Evolutionary conservation across 2,888 invertebrate species (phyloP).

Genomic region (Erebia aethiops): DNA sequence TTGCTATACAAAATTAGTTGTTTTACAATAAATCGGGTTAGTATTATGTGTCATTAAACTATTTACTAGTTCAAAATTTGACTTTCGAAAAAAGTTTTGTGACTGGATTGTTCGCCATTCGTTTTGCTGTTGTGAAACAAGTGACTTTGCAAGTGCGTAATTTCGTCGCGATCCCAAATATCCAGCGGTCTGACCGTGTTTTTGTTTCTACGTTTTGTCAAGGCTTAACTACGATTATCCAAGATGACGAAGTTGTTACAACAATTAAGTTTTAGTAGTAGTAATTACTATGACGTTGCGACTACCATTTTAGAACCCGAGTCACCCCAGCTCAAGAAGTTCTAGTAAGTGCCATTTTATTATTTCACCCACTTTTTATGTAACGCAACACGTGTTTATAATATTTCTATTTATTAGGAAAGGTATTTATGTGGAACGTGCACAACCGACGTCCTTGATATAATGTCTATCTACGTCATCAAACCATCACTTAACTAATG

Average conservation of each 20-base stretch:
- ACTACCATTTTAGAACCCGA: constrained; percentile 56
- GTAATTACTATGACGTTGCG: constrained; percentile 71
- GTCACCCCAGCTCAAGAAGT: constrained; percentile 57
- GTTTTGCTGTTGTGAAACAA: constrained; percentile 51
- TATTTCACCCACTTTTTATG: constrained; percentile 3
- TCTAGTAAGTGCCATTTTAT: constrained; percentile 56
- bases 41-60: constrained; percentile 37
- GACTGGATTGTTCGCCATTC: constrained; percentile 34
- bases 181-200: constrained; percentile 70
- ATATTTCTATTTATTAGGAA: background rate
- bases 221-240: constrained; percentile 77
- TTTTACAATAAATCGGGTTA: constrained; percentile 20
- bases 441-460: background rate
- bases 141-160: constrained; percentile 58
- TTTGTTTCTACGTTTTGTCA: constrained; percentile 63
- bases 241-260: constrained; percentile 81
- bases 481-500: background rate
- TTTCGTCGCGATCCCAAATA: constrained; percentile 50
- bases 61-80: constrained; percentile 36
- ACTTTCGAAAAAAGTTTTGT: constrained; percentile 39
- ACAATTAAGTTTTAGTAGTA: constrained; percentile 82
- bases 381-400: background rate
- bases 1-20: constrained; percentile 2
- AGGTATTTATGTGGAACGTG: background rate
- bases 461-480: constrained; percentile 12